Percentiles rank a stretch among this genome's conserved stretches.
These are phyloP conservation scores for Pelecanus crispus DNA, from an alignment of 2,113 vertebrate genomes.

Conservation along the genomic window DNA sequence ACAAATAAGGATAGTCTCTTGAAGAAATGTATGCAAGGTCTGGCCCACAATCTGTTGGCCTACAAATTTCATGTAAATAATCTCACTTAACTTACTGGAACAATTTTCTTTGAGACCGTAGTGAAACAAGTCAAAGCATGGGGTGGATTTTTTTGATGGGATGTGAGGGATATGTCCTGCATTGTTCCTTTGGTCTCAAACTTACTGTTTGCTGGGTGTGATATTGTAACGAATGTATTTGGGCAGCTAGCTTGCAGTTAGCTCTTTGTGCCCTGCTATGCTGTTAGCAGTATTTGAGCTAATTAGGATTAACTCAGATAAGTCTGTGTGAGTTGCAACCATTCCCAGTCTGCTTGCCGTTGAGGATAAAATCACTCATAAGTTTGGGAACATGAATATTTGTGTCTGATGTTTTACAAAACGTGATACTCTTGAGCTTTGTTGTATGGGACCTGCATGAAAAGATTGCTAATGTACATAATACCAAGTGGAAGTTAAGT, in stretches of 20 bases:
- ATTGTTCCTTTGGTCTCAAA: background rate
- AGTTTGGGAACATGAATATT: background rate
- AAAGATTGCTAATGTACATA: background rate
- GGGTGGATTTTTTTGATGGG: background rate
- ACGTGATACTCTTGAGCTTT: background rate
- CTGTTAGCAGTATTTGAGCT: background rate
- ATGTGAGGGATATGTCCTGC: background rate
- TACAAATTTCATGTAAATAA: background rate
- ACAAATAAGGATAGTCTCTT: background rate
- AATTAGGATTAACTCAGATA: background rate
- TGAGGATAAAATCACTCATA: background rate
- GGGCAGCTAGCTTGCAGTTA: background rate
- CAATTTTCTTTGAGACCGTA: background rate
- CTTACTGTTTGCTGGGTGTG: background rate
- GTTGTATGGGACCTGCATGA: background rate
- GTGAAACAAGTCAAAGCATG: background rate
- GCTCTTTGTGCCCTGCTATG: background rate
- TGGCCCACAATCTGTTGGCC: accelerated
- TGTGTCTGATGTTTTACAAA: background rate
- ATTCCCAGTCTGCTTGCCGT: background rate
- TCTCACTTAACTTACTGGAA: background rate
- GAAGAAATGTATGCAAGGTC: background rate
- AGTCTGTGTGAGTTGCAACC: background rate
- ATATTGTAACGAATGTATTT: background rate
- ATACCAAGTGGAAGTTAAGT: background rate